Evolutionary conservation across 2,797 vertebrate species (phyloP).

Genomic region (Champsocephalus esox): DNA sequence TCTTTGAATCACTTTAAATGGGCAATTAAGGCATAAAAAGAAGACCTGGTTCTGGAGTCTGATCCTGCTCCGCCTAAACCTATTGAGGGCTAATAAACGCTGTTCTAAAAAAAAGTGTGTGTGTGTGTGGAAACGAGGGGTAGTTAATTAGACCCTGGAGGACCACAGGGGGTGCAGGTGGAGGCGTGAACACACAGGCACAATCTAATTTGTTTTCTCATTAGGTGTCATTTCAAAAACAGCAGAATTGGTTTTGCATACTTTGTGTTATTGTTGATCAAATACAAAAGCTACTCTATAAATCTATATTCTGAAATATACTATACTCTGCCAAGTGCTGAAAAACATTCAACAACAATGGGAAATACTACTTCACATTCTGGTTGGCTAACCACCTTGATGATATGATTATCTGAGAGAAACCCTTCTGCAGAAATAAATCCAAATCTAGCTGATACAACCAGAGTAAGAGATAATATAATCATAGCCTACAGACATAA

Average conservation of each 20-base stretch:
- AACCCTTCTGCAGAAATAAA: neutral
- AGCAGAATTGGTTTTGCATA: neutral
- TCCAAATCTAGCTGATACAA: neutral
- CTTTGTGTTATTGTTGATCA: neutral
- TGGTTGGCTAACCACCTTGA: neutral
- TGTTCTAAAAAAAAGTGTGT: neutral
- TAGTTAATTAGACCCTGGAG: slow-evolving; percentile 67
- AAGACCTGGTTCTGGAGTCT: neutral
- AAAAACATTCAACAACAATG: neutral
- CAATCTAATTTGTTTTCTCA: slow-evolving; percentile 11
- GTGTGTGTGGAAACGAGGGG: slow-evolving; percentile 31
- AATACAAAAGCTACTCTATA: neutral
- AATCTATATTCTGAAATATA: neutral
- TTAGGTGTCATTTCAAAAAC: slow-evolving; percentile 3
- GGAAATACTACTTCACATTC: neutral
- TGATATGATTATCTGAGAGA: neutral
- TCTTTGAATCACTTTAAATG: slow-evolving; percentile 31
- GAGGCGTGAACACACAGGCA: slow-evolving; percentile 29
- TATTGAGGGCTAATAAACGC: slow-evolving; percentile 4
- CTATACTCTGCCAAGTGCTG: too few relatives aligned
- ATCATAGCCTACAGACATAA: neutral
- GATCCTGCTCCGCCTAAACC: slow-evolving; percentile 11
- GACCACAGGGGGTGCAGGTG: slow-evolving; percentile 19
- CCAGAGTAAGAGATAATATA: neutral
- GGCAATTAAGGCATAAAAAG: slow-evolving; percentile 20